A percentile compares a stretch with the other conserved stretches of the same genome.
phyloP scores from a whole-genome alignment of 1,140 invertebrate species.

The Galleria mellonella region DNA sequence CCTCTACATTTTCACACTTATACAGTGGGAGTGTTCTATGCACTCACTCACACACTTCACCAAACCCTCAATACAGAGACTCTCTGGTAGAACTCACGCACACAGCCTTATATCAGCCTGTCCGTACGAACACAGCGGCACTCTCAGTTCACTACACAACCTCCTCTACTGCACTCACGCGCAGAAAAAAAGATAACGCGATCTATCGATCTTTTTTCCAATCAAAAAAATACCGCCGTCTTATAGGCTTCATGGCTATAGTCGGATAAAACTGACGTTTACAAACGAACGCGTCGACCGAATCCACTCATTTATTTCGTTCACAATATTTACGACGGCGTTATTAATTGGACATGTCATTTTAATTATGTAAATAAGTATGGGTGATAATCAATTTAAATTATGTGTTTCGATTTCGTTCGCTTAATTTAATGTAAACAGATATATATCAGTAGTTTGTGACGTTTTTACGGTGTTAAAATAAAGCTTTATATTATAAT shows the following conservation, averaged over 20 bases:
- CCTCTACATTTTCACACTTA: slow-evolving; percentile 42
- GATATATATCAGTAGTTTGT: slow-evolving; percentile 51
- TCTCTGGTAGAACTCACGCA: slow-evolving; percentile 43
- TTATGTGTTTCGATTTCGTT: slow-evolving; percentile 51
- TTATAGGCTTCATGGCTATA: slow-evolving; percentile 53
- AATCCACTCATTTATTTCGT: slow-evolving; percentile 33
- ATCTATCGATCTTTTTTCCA: slow-evolving; percentile 69
- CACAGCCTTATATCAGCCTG: slow-evolving; percentile 36
- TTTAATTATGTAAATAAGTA: slow-evolving; percentile 68
- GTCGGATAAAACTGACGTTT: slow-evolving; percentile 55
- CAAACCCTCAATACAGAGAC: slow-evolving; percentile 39
- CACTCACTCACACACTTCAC: slow-evolving; percentile 59
- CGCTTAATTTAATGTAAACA: slow-evolving; percentile 65
- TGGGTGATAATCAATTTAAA: slow-evolving; percentile 64
- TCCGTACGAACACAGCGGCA: slow-evolving; percentile 60
- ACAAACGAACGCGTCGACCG: slow-evolving; percentile 49
- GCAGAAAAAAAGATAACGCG: slow-evolving; percentile 71
- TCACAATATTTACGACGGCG: slow-evolving; percentile 58
- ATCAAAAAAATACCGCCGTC: slow-evolving; percentile 51
- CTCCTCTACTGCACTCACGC: slow-evolving; percentile 71
- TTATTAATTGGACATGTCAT: slow-evolving; percentile 67
- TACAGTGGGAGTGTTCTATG: slow-evolving; percentile 56
- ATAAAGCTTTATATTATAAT: slow-evolving; percentile 20
- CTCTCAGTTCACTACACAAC: slow-evolving; percentile 68
- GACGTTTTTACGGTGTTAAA: slow-evolving; percentile 54